These are phyloP conservation scores for Gallinago media DNA, from an alignment of 2,113 vertebrate genomes.

Conservation along the genomic window DNA sequence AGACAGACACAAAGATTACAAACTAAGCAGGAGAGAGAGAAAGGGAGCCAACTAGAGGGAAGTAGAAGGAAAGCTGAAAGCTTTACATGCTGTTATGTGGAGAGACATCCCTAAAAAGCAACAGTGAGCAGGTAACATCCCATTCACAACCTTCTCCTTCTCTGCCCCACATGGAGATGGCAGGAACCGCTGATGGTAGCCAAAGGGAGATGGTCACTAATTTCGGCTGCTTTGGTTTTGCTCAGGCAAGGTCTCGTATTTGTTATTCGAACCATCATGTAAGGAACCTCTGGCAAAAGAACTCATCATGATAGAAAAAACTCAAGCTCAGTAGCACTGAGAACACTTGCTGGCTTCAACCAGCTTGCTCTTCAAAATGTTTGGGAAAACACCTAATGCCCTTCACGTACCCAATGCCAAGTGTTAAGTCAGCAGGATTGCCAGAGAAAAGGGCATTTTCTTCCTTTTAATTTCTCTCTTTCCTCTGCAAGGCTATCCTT, in stretches of 20 bases:
- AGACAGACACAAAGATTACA: neutral
- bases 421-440: neutral
- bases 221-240: neutral
- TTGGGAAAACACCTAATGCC: neutral
- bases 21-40: neutral
- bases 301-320: neutral
- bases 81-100: neutral
- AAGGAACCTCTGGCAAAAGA: neutral
- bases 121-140: accelerated
- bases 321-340: neutral
- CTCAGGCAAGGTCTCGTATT: neutral
- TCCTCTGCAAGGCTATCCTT: neutral
- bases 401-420: neutral
- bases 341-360: neutral
- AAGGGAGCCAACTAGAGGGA: neutral
- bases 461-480: neutral
- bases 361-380: neutral
- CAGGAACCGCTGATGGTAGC: neutral
- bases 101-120: neutral
- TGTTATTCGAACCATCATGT: neutral
- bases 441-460: neutral
- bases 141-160: neutral
- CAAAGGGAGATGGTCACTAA: no score
- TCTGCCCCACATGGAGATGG: neutral
- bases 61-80: neutral